phyloP scores from a whole-genome alignment of 2,797 vertebrate genomes.

The Poeciliopsis gracilis region DNA sequence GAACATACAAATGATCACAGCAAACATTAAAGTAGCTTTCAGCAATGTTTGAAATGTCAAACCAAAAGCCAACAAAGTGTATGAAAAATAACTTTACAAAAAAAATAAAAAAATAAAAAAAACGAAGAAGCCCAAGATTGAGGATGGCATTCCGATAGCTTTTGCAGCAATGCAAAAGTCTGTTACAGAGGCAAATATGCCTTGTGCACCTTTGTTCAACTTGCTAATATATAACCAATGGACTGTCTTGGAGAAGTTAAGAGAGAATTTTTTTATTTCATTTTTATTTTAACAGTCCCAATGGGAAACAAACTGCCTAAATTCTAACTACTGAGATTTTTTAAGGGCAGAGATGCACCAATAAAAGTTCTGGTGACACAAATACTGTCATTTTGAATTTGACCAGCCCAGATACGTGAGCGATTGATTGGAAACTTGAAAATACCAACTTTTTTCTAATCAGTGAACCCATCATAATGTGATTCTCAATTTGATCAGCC shows the following conservation, averaged over 20 bases:
- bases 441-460: not conserved
- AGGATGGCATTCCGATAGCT: slow-evolving; percentile 67
- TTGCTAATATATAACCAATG: slow-evolving; percentile 69
- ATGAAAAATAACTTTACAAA: slow-evolving; percentile 36
- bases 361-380: not conserved
- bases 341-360: not conserved
- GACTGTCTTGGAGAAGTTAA: slow-evolving; percentile 76
- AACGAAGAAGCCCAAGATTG: slow-evolving; percentile 52
- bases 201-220: slow-evolving; percentile 57
- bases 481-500: not conserved
- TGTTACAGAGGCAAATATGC: slow-evolving; percentile 58
- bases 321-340: slow-evolving; percentile 35
- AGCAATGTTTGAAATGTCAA: slow-evolving; percentile 70
- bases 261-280: slow-evolving; percentile 8
- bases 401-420: not conserved
- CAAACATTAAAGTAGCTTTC: slow-evolving; percentile 73
- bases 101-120: slow-evolving; percentile 32
- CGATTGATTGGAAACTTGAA: not conserved
- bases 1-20: slow-evolving; percentile 65
- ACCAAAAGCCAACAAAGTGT: slow-evolving; percentile 50
- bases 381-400: not conserved
- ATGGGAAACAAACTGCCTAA: slow-evolving; percentile 35
- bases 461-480: not conserved
- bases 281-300: slow-evolving; percentile 29
- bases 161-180: slow-evolving; percentile 62